Percentiles rank a stretch among this genome's conserved stretches.
These are phyloP conservation scores for Zoanthus sociatus DNA, from an alignment of 92 coral and sea anemone species.

Conservation along the genomic window DNA sequence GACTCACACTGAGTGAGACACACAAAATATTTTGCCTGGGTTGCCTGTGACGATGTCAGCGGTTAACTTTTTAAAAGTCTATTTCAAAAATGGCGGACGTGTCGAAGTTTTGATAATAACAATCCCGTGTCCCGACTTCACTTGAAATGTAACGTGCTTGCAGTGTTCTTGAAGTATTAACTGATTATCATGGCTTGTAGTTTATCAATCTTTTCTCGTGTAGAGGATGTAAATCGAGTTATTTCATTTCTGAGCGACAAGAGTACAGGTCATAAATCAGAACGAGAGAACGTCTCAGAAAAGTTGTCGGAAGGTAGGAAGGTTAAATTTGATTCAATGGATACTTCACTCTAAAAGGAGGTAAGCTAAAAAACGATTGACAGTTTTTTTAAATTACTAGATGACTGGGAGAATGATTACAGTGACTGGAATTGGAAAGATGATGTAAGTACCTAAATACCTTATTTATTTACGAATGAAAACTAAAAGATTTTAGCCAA, in stretches of 20 bases:
- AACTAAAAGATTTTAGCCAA: background rate
- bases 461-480: background rate
- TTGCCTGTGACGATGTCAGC: constrained; percentile 6
- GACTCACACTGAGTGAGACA: no score
- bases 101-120: background rate
- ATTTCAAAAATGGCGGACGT: constrained; percentile 43
- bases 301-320: background rate
- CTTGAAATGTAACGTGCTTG: background rate
- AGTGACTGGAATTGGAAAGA: constrained; percentile 87
- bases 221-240: constrained; percentile 87
- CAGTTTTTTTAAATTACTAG: constrained; percentile 42
- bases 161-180: background rate
- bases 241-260: constrained; percentile 74
- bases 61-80: constrained; percentile 1
- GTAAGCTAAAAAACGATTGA: background rate
- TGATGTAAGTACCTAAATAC: constrained; percentile 2
- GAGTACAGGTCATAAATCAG: background rate
- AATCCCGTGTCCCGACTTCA: background rate
- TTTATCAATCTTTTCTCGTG: constrained; percentile 82
- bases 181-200: constrained; percentile 79
- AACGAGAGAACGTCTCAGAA: constrained; percentile 53
- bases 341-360: background rate
- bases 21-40: no score
- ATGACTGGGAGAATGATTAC: constrained; percentile 65
- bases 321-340: background rate